Base-by-base conservation (phyloP, 1,140 invertebrate genomes). In the Aphelenchoides besseyi region DNA sequence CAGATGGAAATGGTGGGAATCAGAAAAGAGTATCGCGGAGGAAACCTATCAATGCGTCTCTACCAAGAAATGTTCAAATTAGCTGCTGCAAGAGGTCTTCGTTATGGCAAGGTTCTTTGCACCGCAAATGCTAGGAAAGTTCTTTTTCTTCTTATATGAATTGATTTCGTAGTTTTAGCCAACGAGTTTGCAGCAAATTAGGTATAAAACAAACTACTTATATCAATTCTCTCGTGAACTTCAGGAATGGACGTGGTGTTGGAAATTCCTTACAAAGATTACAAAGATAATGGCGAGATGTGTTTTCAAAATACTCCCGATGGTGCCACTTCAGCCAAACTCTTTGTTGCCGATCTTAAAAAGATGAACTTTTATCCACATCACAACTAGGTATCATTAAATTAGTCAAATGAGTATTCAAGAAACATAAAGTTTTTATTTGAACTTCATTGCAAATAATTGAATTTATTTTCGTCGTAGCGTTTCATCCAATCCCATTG, bases 271-370 rank as follows among this genome's bases (percentile, higher is more conserved):
- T 59, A 8, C 18, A 33, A 28, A 8, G 5, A 59, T 8, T 59
- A 29, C 55, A 5, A 8, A 5, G 55, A 59, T 23, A 23, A 59
- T 33, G 55, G 55, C 5, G 5, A 59, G 18, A 28, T 33, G 5
- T 59, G 55, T 23, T 59, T 59, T 33, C 5, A 59, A 33, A 59
- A 59, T 23, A 59, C 55, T 28, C 55, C 55, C 5, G 55, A 59
- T 33, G 55, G 55, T 23, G 5, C 55, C 26, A 33, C 26, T 12
- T 5, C 5, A 5, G 55, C 55, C 55, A 28, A 59, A 33, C 55
- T 59, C 5, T 8, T 59, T 5, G 55, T 59, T 33, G 55, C 5
- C 55, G 18, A 59, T 8, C 18, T 59, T 23, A 8, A 59, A 33
- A 8, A 8, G 32, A 59, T 18, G 55, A 23, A 23, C 41, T 48